Evolutionary conservation across 2,113 vertebrate genomes (phyloP), one percentile per base, ranked within the genome.

Genomic region (Calonectris borealis): DNA sequence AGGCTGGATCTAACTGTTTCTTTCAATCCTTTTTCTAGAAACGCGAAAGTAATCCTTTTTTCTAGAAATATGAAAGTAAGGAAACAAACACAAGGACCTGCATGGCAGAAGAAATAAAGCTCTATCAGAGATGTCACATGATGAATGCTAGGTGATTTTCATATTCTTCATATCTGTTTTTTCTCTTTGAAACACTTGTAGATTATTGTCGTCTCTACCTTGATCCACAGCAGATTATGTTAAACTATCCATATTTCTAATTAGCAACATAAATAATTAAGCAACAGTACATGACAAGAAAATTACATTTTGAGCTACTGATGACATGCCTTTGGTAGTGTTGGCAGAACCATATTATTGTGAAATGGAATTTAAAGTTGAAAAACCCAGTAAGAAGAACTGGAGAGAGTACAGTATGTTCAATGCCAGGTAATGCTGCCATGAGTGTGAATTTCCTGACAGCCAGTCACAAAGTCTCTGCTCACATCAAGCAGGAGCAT

Each of bases 191-290:
- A 85, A 93, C 80, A 83, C 40, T 40, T 19, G 20, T 38, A 51
- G 10, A 71, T 29, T 65, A 49, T 44, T 64, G 36, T 31, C 91
- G 72, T 36, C 38, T 85, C 65, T 91, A 60, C 29, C 72, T 75
- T 32, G 48, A 88, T 88, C 77, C 75, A 52, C 61, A 95, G 66
- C 71, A 91, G 76, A 88, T 94, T 94, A 93, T 61, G 48, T 88
- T 93, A 93, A 95, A 94, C 77, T 90, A 90, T 42, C 92, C 66
- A 31, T 88, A 92, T 78, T 96, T 91, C 77, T 95, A 93, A 97
- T 95, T 94, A 85, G 84, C 51, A 88, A 94, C 55, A 96, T 93
- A 97, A 97, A 96, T 96, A 96, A 96, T 96, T 80, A 96, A 81
- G 82, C 92, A 96, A 97, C 31, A 86, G 58, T 86, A 96, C 72